Evolutionary conservation across 2,888 invertebrate species (phyloP).

Genomic region (Diarsia brunnea): DNA sequence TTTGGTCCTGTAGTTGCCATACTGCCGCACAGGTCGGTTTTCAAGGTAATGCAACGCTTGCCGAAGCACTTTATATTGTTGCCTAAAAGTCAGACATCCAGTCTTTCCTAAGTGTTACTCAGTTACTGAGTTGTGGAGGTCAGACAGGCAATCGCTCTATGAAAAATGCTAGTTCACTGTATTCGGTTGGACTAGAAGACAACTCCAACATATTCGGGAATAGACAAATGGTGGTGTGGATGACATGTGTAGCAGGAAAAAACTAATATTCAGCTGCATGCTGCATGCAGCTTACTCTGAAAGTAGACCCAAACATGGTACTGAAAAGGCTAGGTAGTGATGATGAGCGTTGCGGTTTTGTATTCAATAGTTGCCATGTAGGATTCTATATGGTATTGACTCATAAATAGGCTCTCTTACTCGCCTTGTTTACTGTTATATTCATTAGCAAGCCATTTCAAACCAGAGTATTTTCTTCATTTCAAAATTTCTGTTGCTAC

Average conservation of each 20-base stretch:
- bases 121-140: not conserved
- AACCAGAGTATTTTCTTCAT: not conserved
- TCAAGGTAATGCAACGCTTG: not conserved
- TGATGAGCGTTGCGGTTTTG: not conserved
- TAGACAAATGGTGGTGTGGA: not conserved
- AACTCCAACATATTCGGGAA: not conserved
- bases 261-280: not conserved
- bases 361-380: conserved; percentile 14
- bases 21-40: not conserved
- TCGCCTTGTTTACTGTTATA: conserved; percentile 8
- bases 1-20: not conserved
- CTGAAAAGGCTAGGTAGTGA: not conserved
- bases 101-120: not conserved
- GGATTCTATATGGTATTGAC: conserved; percentile 18
- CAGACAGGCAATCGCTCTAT: not conserved
- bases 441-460: conserved; percentile 24
- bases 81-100: not conserved
- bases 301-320: too few relatives aligned
- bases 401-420: conserved; percentile 3
- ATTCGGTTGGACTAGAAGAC: not conserved
- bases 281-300: not conserved
- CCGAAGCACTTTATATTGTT: not conserved
- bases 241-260: too few relatives aligned
- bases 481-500: conserved; percentile 18
- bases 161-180: not conserved